Evolutionary conservation across 2,797 vertebrate species (phyloP), one percentile per base, ranked within the genome.

Genomic region (Phataginus tricuspis): DNA sequence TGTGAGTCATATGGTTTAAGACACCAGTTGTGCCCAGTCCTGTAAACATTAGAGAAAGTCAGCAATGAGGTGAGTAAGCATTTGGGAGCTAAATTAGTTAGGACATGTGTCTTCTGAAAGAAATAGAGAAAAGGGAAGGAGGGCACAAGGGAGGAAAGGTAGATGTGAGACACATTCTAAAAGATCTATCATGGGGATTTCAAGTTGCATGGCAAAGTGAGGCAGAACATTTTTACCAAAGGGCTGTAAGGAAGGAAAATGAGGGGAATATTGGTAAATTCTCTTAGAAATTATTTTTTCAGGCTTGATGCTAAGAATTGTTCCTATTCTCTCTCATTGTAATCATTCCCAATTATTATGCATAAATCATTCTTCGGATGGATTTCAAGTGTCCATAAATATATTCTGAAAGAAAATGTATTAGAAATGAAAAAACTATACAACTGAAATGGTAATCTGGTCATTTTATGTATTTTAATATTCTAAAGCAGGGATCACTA

Each of bases 31-130:
- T 96, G 95, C 92, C 96, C 93, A 94, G 82, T 55, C 90, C 75
- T 89, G 55, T 31, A 64, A 80, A 97, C 79, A 96, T 96, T 85
- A 97, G 98, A 98, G 75, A 96, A 94, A 93, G 96, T 98, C 96
- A 98, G 97, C 90, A 96, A 97, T 88, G 90, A 97, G 94, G 91
- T 96, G 97, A 97, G 90, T 94, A 95, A 95, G 93, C 89, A 27
- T 97, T 95, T 96, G 72, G 88, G 85, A 94, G 82, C 69, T 86
- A 59, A 14, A 66, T 2, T 31, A 72, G 90, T 68, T 57, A 86
- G 13, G 23, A 72, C 1, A 37, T 2, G 12, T 39, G 8, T 71
- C 31, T 80, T 80, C 68, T 68, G n/a, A 80, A 42, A 49, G n/a
- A 75, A 85, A 83, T 1, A 63, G 1, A 18, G 23, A 31, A 57